These are phyloP conservation scores for Sebastes minor DNA, from an alignment of 2,797 vertebrate genomes.

Conservation along the genomic window DNA sequence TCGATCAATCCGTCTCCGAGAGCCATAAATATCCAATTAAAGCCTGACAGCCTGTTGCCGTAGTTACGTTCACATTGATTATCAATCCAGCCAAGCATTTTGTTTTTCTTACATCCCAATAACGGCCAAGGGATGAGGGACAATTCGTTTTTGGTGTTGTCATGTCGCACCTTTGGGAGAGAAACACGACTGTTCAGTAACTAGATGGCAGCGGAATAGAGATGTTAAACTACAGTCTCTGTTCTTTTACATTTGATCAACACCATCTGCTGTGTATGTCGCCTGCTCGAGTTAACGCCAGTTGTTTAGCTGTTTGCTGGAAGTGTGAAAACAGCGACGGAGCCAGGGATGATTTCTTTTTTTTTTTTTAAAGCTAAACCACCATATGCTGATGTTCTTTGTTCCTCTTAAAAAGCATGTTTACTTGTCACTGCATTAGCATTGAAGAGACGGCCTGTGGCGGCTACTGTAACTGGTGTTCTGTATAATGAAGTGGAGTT, in stretches of 20 bases:
- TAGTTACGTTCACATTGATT: conserved; percentile 63
- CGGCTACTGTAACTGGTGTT: conserved; percentile 16
- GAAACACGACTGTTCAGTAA: background rate
- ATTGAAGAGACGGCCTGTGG: background rate
- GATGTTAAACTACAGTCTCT: conserved; percentile 30
- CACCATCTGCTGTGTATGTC: conserved; percentile 52
- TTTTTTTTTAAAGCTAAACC: background rate
- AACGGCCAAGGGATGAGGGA: conserved; percentile 45
- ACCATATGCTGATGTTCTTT: conserved; percentile 36
- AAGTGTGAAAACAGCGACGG: conserved; percentile 1
- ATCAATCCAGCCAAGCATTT: conserved; percentile 44
- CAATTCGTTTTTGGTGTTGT: conserved; percentile 49
- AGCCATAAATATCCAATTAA: conserved; percentile 63
- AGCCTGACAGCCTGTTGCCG: conserved; percentile 54
- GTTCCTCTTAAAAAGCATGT: background rate
- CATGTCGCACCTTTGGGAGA: conserved; percentile 39
- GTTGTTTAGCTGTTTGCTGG: conserved; percentile 15
- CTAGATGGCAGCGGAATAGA: conserved; percentile 20
- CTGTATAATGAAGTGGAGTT: conserved; percentile 49
- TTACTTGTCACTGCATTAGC: background rate
- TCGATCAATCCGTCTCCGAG: conserved; percentile 52
- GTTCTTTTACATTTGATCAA: conserved; percentile 29
- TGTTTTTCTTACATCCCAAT: conserved; percentile 41
- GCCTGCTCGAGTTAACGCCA: conserved; percentile 9
- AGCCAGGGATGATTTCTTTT: background rate